Percentiles rank a stretch among this genome's conserved stretches.
These are phyloP conservation scores for Pristionchus exspectatus DNA, from an alignment of 2,888 invertebrate species.

Conservation along the genomic window DNA sequence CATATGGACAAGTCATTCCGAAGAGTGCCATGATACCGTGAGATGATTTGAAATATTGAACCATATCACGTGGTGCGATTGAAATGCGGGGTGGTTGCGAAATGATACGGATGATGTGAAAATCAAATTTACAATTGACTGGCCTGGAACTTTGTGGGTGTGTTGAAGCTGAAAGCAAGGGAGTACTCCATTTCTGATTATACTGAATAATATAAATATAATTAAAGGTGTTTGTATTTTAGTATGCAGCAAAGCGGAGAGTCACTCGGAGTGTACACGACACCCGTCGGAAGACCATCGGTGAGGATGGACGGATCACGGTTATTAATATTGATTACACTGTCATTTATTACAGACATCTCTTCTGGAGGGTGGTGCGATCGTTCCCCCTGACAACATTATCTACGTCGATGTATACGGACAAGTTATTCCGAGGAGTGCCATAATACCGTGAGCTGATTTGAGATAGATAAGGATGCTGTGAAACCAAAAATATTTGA, in stretches of 20 bases:
- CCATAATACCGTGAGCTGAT: background rate
- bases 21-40: background rate
- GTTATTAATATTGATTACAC: background rate
- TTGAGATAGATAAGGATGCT: background rate
- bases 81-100: too few relatives aligned
- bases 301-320: background rate
- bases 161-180: background rate
- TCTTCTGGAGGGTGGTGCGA: slow-evolving; percentile 24
- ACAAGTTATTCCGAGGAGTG: background rate
- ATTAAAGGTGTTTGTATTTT: too few relatives aligned
- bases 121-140: background rate
- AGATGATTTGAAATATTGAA: background rate
- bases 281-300: background rate
- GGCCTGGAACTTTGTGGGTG: background rate
- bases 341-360: slow-evolving; percentile 15
- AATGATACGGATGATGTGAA: too few relatives aligned
- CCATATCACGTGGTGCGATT: too few relatives aligned
- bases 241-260: background rate
- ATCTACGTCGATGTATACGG: slow-evolving; percentile 32
- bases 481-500: too few relatives aligned
- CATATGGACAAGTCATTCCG: slow-evolving; percentile 18
- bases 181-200: too few relatives aligned
- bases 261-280: background rate
- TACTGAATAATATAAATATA: too few relatives aligned
- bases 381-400: background rate